Conservation (phyloP, 2,797 vertebrate species). For the Lepilemur ruficaudatus region DNA sequence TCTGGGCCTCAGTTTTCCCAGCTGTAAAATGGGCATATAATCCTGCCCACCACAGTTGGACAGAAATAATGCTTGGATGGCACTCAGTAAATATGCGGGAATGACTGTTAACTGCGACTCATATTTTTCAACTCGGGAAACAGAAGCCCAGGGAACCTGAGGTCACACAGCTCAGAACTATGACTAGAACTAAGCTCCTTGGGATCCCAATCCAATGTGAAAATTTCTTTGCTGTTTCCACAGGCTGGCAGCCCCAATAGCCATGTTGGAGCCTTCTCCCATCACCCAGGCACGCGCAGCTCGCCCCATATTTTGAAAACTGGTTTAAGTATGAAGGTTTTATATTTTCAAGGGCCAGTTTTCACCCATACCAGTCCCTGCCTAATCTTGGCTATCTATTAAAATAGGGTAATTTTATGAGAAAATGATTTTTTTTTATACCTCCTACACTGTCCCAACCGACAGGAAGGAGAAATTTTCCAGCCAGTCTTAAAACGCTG, state of each 20-base stretch:
- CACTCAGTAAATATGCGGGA: background rate
- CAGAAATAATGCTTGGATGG: background rate
- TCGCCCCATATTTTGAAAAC: background rate
- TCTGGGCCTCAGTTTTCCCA: background rate
- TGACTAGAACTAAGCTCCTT: background rate
- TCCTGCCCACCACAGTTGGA: background rate
- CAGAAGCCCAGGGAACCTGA: background rate
- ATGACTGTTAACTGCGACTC: background rate
- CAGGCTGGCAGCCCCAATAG: accelerated
- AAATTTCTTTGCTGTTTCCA: background rate
- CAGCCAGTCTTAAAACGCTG: background rate
- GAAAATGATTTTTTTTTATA: background rate
- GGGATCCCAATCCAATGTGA: background rate
- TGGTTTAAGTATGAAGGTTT: background rate
- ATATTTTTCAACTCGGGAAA: background rate
- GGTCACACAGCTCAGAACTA: background rate
- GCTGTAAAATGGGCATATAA: background rate
- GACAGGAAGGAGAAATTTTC: background rate
- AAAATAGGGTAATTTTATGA: background rate
- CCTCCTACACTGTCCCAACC: background rate
- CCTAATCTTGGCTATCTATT: background rate
- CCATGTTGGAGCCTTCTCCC: background rate
- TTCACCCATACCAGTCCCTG: background rate
- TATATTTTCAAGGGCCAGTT: background rate
- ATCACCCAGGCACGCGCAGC: background rate